Evolutionary conservation across 35 echinoderm and acorn worm genomes (phyloP), one percentile per base, ranked within the genome.

Genomic region (Lytechinus pictus): DNA sequence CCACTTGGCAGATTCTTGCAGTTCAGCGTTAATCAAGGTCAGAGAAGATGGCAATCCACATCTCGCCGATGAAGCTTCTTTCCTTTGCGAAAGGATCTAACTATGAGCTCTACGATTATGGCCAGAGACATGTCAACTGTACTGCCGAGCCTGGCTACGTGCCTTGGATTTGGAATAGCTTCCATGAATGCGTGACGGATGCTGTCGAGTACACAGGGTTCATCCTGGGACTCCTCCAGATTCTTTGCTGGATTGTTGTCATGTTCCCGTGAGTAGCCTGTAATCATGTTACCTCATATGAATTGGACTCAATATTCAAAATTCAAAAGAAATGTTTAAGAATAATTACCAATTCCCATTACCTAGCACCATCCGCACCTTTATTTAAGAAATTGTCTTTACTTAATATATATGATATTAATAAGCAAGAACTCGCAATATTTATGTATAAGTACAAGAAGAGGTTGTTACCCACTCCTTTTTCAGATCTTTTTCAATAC

Each of bases 201-300:
- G 56, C 94, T 5, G n/a, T 96, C 5, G 96, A 99, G 57, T 96
- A 95, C 86, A 95, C 95, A 1, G 98, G 98, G 1, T 99, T 99
- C 94, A 86, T 98, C 6, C 95, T 99, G 11, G 98, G 98, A 87
- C 95, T 99, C 0, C 1, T 97, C 3, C 97, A 97, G 54, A 96
- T 99, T 44, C 54, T 95, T 0, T 98, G 97, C 94, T 99, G 98
- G 98, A 54, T 99, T 8, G 52, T 98, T 33, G 96, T 99, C 3
- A 98, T 99, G 86, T 87, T 98, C 55, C 98, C 98, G 98, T 99
- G 95, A 98, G 98, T 99, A 86, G 19, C 28, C 0, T 44, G 0
- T 60, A 16, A 60, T 12, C 57, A 60, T 3, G n/a, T n/a, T n/a
- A n/a, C n/a, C n/a, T n/a, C n/a, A n/a, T n/a, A n/a, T n/a, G n/a